phyloP scores from a whole-genome alignment of 1,140 invertebrate species.

The Bombus superbus region DNA sequence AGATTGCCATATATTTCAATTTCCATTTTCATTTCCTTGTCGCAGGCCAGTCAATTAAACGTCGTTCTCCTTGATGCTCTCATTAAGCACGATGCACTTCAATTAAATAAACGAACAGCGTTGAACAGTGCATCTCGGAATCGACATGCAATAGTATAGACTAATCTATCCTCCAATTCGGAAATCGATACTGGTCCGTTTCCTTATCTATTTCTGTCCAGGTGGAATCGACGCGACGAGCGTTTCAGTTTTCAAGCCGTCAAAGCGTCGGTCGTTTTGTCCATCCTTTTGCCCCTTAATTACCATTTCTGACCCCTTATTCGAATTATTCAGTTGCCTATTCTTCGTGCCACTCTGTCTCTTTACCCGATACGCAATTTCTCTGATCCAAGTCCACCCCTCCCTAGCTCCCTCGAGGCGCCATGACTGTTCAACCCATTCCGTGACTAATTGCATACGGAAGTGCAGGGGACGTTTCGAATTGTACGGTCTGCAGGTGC shows the following conservation, averaged over 20 bases:
- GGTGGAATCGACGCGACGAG: background rate
- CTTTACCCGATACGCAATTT: slow-evolving; percentile 5
- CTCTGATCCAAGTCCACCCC: background rate
- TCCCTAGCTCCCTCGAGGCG: background rate
- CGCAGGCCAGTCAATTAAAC: slow-evolving; percentile 20
- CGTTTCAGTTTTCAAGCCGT: slow-evolving; percentile 18
- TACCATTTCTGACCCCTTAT: slow-evolving; percentile 31
- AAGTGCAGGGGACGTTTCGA: slow-evolving; percentile 57
- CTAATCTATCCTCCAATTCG: slow-evolving; percentile 18
- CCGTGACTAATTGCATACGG: slow-evolving; percentile 63
- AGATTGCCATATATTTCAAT: too few relatives aligned
- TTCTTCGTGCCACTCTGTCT: background rate
- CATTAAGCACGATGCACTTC: slow-evolving; percentile 35
- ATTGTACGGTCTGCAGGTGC: slow-evolving; percentile 57
- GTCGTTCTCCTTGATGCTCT: slow-evolving; percentile 7
- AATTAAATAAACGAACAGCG: slow-evolving; percentile 29
- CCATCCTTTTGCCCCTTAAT: slow-evolving; percentile 42
- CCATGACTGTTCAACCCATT: slow-evolving; percentile 50
- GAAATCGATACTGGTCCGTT: slow-evolving; percentile 32
- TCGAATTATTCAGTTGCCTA: slow-evolving; percentile 29
- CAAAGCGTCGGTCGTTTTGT: slow-evolving; percentile 40
- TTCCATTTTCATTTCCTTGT: background rate
- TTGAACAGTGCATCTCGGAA: background rate
- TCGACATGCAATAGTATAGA: too few relatives aligned
- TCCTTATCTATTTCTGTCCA: background rate